Evolutionary conservation across 2,888 invertebrate genomes (phyloP).

Genomic region (Nasonovia ribisnigri): DNA sequence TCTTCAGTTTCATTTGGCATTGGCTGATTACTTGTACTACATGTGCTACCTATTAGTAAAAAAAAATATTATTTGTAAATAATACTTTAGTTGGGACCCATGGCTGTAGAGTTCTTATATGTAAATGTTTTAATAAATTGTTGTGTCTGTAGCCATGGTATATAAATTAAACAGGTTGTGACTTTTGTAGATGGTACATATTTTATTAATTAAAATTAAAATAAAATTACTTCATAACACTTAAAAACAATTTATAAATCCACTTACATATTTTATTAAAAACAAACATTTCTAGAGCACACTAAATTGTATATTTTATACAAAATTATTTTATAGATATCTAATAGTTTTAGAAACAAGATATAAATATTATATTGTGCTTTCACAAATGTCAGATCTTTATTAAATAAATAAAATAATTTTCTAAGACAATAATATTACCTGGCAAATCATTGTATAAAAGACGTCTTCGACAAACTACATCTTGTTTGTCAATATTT

Average conservation of each 20-base stretch:
- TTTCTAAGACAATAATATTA: slow-evolving; percentile 10
- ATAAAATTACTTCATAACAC: too few relatives aligned
- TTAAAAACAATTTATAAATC: too few relatives aligned
- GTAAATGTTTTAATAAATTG: slow-evolving; percentile 7
- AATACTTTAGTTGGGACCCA: slow-evolving; percentile 12
- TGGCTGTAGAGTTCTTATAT: slow-evolving; percentile 12
- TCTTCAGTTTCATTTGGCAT: slow-evolving; percentile 12
- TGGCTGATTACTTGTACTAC: slow-evolving; percentile 12
- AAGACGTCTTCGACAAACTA: neutral
- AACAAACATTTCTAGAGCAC: neutral
- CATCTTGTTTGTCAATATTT: neutral
- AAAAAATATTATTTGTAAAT: slow-evolving; percentile 3
- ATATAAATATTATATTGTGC: neutral
- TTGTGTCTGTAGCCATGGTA: slow-evolving; percentile 1
- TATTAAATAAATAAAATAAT: slow-evolving; percentile 2
- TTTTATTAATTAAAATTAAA: too few relatives aligned
- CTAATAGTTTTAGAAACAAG: slow-evolving; percentile 3
- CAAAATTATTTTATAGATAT: neutral
- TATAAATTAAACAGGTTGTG: neutral
- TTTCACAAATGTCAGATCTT: neutral
- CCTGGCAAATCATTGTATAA: slow-evolving; percentile 3
- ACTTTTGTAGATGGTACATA: too few relatives aligned
- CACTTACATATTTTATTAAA: too few relatives aligned
- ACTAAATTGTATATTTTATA: slow-evolving; percentile 1
- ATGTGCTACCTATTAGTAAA: slow-evolving; percentile 12